phyloP scores from a whole-genome alignment of 2,888 invertebrate species.

The Pedicia rivosa region DNA sequence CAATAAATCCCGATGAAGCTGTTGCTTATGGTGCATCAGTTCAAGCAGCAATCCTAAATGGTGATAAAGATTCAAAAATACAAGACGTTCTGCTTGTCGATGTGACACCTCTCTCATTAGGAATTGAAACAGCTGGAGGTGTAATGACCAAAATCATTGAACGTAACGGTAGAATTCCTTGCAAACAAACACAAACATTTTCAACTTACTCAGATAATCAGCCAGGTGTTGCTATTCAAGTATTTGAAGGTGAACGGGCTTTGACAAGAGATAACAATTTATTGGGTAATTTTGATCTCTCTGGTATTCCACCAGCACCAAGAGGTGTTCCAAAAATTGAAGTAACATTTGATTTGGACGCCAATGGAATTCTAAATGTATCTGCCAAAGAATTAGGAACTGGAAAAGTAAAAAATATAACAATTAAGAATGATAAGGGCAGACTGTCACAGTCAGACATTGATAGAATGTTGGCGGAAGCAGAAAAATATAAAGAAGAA shows the following conservation, averaged over 20 bases:
- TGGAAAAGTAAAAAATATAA: slow-evolving; percentile 56
- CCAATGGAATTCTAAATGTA: slow-evolving; percentile 90
- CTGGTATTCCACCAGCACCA: slow-evolving; percentile 89
- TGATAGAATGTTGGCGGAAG: slow-evolving; percentile 54
- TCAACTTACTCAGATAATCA: slow-evolving; percentile 73
- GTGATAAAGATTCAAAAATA: slow-evolving; percentile 52
- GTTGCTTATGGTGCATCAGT: slow-evolving; percentile 66
- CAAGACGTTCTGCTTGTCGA: slow-evolving; percentile 57
- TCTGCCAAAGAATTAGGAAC: slow-evolving; percentile 54
- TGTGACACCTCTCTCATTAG: slow-evolving; percentile 50
- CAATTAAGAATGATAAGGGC: slow-evolving; percentile 71
- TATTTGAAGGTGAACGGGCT: slow-evolving; percentile 64
- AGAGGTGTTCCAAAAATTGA: slow-evolving; percentile 82
- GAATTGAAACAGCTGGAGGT: slow-evolving; percentile 68
- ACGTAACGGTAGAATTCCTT: slow-evolving; percentile 52
- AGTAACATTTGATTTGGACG: slow-evolving; percentile 72
- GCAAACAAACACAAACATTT: slow-evolving; percentile 56
- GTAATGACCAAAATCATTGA: slow-evolving; percentile 65
- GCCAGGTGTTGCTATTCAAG: slow-evolving; percentile 54
- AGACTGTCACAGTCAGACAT: slow-evolving; percentile 66
- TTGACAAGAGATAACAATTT: slow-evolving; percentile 94
- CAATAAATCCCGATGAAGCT: slow-evolving; percentile 68
- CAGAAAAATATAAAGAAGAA: slow-evolving; percentile 50
- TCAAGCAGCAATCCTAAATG: slow-evolving; percentile 55
- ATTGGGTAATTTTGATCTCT: slow-evolving; percentile 91